These are phyloP conservation scores for Andrena flavipes DNA, from an alignment of 2,888 invertebrate species.

Conservation along the genomic window DNA sequence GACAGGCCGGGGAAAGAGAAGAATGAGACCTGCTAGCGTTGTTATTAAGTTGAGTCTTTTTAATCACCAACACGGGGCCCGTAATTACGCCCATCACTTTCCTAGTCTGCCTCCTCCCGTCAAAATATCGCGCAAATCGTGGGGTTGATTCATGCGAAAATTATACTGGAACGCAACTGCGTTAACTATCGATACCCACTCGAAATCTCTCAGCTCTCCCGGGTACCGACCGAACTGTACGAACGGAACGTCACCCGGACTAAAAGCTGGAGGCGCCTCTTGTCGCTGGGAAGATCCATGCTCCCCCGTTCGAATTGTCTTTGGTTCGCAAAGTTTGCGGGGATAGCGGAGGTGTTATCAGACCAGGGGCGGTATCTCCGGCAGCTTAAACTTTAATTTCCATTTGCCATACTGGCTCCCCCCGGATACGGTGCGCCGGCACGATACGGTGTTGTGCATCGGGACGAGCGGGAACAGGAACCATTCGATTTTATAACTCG, in stretches of 20 bases:
- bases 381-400: slow-evolving; percentile 63
- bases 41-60: slow-evolving; percentile 60
- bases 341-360: slow-evolving; percentile 38
- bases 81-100: slow-evolving; percentile 41
- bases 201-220: too few species aligned
- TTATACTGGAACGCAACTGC: not conserved
- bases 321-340: slow-evolving; percentile 45
- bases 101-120: not conserved
- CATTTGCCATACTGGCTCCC: slow-evolving; percentile 53
- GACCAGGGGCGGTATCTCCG: slow-evolving; percentile 38
- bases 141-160: not conserved
- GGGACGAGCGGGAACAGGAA: slow-evolving; percentile 44
- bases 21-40: slow-evolving; percentile 49
- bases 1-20: slow-evolving; percentile 44
- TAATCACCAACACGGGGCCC: slow-evolving; percentile 44
- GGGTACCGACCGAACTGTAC: not conserved
- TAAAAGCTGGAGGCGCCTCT: slow-evolving; percentile 5
- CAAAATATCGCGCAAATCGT: not conserved
- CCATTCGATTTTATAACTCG: slow-evolving; percentile 68
- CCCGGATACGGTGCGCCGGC: slow-evolving; percentile 33
- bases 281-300: slow-evolving; percentile 45
- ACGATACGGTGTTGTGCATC: slow-evolving; percentile 58
- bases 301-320: slow-evolving; percentile 45
- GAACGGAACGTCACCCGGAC: not conserved
- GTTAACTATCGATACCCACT: too few species aligned